Evolutionary conservation across 2,888 invertebrate genomes (phyloP), one percentile per base, ranked within the genome.

Genomic region (Diploptera punctata): DNA sequence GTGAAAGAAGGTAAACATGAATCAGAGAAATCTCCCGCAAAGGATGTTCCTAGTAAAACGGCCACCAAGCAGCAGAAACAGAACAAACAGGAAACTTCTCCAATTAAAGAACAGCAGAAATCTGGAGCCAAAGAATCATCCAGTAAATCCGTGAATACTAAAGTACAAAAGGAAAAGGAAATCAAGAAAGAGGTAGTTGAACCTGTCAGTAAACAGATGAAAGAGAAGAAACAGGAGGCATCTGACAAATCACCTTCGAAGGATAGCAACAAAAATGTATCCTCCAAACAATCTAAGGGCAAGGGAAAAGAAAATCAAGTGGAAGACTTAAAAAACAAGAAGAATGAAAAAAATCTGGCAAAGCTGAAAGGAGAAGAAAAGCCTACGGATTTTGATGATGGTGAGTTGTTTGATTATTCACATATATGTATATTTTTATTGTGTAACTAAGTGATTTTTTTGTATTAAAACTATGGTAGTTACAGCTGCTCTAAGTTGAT

Each of bases 361-460:
- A 78, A 78, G 60, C 85, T 85, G 77, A 81, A 81, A 74, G 84
- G 86, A 67, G 83, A 86, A 75, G 90, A 90, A 77, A 92, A 92
- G 80, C 91, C 91, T 10, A 86, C 87, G 54, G 91, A 91, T 78
- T 91, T 87, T 82, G 91, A 92, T 82, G 91, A 92, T 77, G 92
- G 90, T 84, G 24, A 21, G 24, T 24, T 24, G 33, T 33, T 33
- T 33, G 33, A n/a, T n/a, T n/a, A n/a, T n/a, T n/a, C n/a, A n/a
- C n/a, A n/a, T n/a, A n/a, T n/a, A n/a, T n/a, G n/a, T n/a, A n/a
- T n/a, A n/a, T n/a, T n/a, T n/a, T n/a, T n/a, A n/a, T n/a, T n/a
- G n/a, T n/a, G n/a, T n/a, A n/a, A n/a, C n/a, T n/a, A n/a, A n/a
- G n/a, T n/a, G n/a, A n/a, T n/a, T n/a, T n/a, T n/a, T n/a, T n/a